A percentile compares a stretch with the other conserved stretches of the same genome.
Evolutionary conservation across 1,140 invertebrate species (phyloP).

Genomic region (Drosophila paulistorum): DNA sequence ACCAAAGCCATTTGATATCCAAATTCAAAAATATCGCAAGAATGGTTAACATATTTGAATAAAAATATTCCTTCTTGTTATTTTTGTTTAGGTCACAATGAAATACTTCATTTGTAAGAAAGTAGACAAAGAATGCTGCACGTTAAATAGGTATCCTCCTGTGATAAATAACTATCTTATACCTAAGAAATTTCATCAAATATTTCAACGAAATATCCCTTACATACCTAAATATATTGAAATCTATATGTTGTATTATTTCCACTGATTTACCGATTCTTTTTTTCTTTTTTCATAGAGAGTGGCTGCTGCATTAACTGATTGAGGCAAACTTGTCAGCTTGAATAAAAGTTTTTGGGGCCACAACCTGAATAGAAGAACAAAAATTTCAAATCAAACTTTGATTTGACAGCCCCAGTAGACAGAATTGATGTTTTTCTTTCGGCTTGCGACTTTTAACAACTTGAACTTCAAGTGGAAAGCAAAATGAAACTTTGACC

Average conservation of each 20-base stretch:
- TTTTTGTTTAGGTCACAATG: too few relatives aligned
- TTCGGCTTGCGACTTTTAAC: conserved; percentile 46
- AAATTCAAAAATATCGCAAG: too few relatives aligned
- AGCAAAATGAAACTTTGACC: conserved; percentile 34
- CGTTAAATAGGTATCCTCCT: too few relatives aligned
- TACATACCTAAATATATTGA: too few relatives aligned
- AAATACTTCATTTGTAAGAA: too few relatives aligned
- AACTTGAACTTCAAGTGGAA: conserved; percentile 60
- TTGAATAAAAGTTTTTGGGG: conserved; percentile 71
- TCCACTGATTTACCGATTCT: neutral
- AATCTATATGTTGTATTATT: neutral
- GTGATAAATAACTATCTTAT: too few relatives aligned
- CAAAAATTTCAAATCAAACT: conserved; percentile 76
- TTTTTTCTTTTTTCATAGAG: neutral
- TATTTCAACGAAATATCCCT: too few relatives aligned
- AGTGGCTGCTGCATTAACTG: conserved; percentile 66
- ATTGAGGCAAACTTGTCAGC: conserved; percentile 71
- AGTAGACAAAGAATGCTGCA: too few relatives aligned
- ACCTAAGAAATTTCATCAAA: too few relatives aligned
- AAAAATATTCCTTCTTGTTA: too few relatives aligned
- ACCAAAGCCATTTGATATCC: too few relatives aligned
- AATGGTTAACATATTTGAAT: too few relatives aligned
- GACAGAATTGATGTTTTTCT: conserved; percentile 68
- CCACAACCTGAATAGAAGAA: conserved; percentile 12
- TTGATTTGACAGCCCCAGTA: conserved; percentile 72